Base-by-base conservation (phyloP, 2,888 invertebrate species). In the Ochropleura plecta region DNA sequence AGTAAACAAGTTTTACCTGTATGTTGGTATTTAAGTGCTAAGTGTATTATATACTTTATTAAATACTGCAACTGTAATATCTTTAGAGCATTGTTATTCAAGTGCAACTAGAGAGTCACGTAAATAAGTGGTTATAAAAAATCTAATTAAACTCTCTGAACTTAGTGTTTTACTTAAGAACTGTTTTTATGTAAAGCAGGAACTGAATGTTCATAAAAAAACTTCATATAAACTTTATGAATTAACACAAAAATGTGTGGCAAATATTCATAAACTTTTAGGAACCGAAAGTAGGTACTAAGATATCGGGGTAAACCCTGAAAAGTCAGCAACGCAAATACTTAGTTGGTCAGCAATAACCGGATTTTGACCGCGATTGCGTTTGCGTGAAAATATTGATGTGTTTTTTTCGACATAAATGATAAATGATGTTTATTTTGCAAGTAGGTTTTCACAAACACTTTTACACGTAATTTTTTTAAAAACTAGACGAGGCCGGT, bases 1-100 rank as follows among this genome's bases (percentile, higher is more conserved):
- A 42, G 69, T 51, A 57, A 75, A 75, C 66, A 46, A 30, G 66
- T 76, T 44, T 69, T 42, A 20, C 6, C 40, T 53, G 5, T 3
- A 5, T 16, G 40, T 48, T 8, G 14, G 18, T 46, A 7, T 18
- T 62, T 5, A 60, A 40, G 46, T 51, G 12, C n/a, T 44, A 51
- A 60, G 46, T 51, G 53, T 14, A 67, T 12, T n/a, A 5, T 10
- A 40, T 69, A 44, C 16, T 68, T 49, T 18, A 30, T 30, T 42
- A 9, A n/a, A 16, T 16, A 66, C 10, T 30, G 7, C 7, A 3
- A 60, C 10, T 42, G 10, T 55, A 12, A 20, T 55, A 55, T 12
- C 59, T 40, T 30, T 7, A 14, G 14, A 57, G 57, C 14, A 14
- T 30, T 30, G 30, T 14, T 57, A 30, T 57, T 30, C 7, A 14